These are phyloP conservation scores for Alectoris magna DNA, from an alignment of 2,797 vertebrate species.

Conservation along the genomic window DNA sequence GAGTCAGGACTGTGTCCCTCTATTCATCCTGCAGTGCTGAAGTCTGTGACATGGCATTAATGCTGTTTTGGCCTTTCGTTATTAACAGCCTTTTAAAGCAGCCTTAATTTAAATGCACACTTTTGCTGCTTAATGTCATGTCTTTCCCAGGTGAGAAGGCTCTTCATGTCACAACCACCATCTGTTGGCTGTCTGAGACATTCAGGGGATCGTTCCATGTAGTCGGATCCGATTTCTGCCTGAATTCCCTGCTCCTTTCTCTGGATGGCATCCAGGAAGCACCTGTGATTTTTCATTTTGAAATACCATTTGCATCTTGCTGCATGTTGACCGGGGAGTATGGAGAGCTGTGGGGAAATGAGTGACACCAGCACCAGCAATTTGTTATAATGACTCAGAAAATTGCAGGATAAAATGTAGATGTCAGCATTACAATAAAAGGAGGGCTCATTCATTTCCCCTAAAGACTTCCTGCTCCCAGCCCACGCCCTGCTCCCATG, in stretches of 20 bases:
- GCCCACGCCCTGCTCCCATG: not conserved
- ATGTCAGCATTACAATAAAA: not conserved
- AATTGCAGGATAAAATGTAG: not conserved
- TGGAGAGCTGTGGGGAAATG: constrained; percentile 16
- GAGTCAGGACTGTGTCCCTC: not conserved
- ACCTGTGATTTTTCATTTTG: constrained; percentile 55
- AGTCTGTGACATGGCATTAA: not conserved
- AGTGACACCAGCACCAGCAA: constrained; percentile 24
- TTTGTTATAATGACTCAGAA: constrained; percentile 43
- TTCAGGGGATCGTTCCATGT: not conserved
- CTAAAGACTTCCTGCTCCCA: not conserved
- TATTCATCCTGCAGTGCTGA: not conserved
- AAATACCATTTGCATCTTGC: constrained; percentile 47
- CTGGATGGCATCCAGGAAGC: constrained; percentile 43
- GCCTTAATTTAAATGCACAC: not conserved
- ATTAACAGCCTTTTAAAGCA: not conserved
- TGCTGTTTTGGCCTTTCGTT: not conserved
- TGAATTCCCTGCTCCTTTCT: not conserved
- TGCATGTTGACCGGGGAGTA: constrained; percentile 24
- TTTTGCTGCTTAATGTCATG: not conserved
- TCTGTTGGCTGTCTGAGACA: constrained; percentile 39
- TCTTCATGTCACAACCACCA: not conserved
- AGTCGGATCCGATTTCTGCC: constrained; percentile 45
- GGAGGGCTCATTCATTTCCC: not conserved
- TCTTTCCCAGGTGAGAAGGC: constrained; percentile 13